Base-by-base conservation (phyloP, 1,140 invertebrate genomes). In the Diprion similis region DNA sequence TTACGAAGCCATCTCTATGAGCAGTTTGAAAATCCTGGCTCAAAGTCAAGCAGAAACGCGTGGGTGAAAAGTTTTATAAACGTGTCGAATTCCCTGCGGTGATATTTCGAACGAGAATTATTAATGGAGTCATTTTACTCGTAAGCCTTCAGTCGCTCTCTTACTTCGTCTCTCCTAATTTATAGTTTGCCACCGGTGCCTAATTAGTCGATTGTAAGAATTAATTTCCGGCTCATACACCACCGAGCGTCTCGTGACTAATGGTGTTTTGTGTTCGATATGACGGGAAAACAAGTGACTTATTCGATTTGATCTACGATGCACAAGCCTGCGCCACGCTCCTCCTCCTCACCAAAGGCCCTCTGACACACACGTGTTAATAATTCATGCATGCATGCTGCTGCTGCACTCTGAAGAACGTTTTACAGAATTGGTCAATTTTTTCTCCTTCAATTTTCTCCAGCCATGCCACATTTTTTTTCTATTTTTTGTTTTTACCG, bases 131-230 rank as follows among this genome's bases (percentile, higher is more conserved):
- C 24, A 37, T 37, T 37, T 37, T 37, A 37, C 24, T 37, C 24
- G 24, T 37, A 6, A 37, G 24, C 24, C 24, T 37, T 1, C 24
- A 37, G 24, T 37, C 2, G 24, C 24, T 37, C 24, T 37, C 24
- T 37, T 37, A 37, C 24, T 15, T 9, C 51, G 3, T 59, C 51
- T 13, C n/a, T 37, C n/a, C 6, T 59, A 59, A 59, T 59, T 59
- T 9, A 59, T 17, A 59, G 11, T 17, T 59, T 59, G 51, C 51
- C 51, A 59, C n/a, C 11, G 51, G 51, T 59, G 51, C 9, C 51
- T 59, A 59, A 59, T 59, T 59, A 59, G 51, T 59, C 51, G 51
- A 59, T 59, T 59, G 51, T 59, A 59, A 59, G 51, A 59, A 10
- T 59, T 59, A 59, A 59, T 59, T 59, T 59, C 51, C 51, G 51